These are phyloP conservation scores for Chaunax sp. DNA, from an alignment of 2,797 vertebrate genomes.

Conservation along the genomic window DNA sequence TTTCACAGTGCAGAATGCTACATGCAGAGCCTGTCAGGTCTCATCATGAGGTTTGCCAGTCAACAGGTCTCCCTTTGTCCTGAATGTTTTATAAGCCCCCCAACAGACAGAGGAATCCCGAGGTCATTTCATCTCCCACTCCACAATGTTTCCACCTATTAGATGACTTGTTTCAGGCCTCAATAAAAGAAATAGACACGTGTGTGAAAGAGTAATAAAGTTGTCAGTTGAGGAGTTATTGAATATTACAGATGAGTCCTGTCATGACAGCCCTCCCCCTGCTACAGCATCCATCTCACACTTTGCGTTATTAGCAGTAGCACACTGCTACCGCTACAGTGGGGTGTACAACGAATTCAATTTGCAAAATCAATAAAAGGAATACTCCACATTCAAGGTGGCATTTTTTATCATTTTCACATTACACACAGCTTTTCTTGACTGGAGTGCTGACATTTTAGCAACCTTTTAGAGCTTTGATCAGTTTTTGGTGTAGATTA, in stretches of 20 bases:
- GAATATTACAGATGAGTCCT: constrained; percentile 17
- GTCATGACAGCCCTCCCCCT: constrained; percentile 26
- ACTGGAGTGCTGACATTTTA: constrained; percentile 31
- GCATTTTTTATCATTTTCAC: constrained; percentile 35
- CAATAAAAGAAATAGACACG: background rate
- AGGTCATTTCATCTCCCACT: constrained; percentile 25
- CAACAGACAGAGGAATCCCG: constrained; percentile 27
- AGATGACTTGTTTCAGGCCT: constrained; percentile 14
- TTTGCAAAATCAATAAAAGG: constrained; percentile 36
- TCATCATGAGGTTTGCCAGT: constrained; percentile 48
- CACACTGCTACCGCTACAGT: constrained; percentile 20
- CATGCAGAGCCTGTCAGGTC: constrained; percentile 52
- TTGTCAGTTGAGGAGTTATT: constrained; percentile 33
- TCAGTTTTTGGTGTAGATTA: constrained; percentile 15
- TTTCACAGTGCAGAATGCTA: constrained; percentile 27
- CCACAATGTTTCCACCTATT: background rate
- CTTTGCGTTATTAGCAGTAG: constrained; percentile 1
- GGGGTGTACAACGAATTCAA: background rate
- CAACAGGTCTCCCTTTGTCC: constrained; percentile 60
- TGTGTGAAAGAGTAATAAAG: constrained; percentile 29
- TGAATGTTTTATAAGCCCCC: constrained; percentile 63
- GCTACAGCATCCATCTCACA: constrained; percentile 23
- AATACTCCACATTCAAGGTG: constrained; percentile 23
- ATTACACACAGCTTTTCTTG: constrained; percentile 9
- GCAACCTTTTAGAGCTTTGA: background rate